Percentiles rank a stretch among this genome's conserved stretches.
Conservation (phyloP, 2,888 invertebrate genomes). For the Eupithecia tripunctaria region DNA sequence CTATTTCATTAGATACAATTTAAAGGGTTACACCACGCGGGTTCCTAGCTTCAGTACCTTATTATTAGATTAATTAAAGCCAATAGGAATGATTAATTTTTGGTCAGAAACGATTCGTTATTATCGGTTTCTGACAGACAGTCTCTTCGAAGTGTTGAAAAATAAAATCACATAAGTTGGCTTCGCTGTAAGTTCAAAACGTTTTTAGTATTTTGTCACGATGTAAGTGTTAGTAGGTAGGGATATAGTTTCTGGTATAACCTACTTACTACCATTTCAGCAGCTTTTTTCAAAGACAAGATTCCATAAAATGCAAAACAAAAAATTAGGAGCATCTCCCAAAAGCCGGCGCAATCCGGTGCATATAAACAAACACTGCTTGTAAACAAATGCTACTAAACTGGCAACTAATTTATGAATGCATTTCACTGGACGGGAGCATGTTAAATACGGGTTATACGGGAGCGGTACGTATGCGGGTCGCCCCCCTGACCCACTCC, state of each 20-base stretch:
- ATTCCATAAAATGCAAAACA: not conserved
- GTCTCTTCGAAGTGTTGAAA: not conserved
- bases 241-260: no score
- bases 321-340: no score
- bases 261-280: no score
- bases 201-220: not conserved
- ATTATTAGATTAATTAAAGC: not conserved
- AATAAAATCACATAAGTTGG: not conserved
- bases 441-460: slow-evolving; percentile 62
- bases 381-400: not conserved
- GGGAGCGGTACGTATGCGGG: slow-evolving; percentile 53
- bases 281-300: no score
- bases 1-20: not conserved
- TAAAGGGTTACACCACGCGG: not conserved
- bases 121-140: not conserved
- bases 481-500: slow-evolving; percentile 78
- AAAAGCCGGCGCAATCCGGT: not conserved
- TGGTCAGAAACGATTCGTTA: not conserved
- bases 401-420: slow-evolving; percentile 48
- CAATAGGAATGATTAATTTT: no score
- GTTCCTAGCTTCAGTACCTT: not conserved
- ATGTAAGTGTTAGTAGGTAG: no score
- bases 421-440: slow-evolving; percentile 57
- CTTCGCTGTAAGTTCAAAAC: not conserved
- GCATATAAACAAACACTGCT: no score